Base-by-base conservation (phyloP, 2,888 invertebrate species). In the Drosophila seclusa region DNA sequence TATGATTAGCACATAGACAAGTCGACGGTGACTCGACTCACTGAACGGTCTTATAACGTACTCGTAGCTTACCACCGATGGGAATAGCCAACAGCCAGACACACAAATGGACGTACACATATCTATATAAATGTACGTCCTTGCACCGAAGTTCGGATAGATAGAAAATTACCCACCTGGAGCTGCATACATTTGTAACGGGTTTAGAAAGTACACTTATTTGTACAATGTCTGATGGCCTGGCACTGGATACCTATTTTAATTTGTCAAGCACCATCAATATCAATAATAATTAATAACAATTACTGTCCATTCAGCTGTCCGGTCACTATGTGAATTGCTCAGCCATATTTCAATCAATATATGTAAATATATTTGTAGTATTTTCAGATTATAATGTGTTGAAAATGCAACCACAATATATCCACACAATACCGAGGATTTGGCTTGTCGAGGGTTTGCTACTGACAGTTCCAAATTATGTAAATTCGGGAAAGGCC, bases 1-100 rank as follows among this genome's bases (percentile, higher is more conserved):
- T 82, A 87, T 87, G 91, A 90, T 87, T 88, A 90, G 87, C 88
- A 90, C 86, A 83, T 76, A 90, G 90, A 90, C 85, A 90, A 80
- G 82, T 89, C 78, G 79, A 81, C 89, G 87, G 83, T 88, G 89
- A 89, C 90, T 86, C 81, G 89, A 49, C 66, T 63, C 65, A 53
- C 58, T 63, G 6, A 66, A 72, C 53, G 54, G 72, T 31, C 31
- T 50, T 65, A 59, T 50, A 62, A 48, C 32, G 29, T 42, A 21
- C 31, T 24, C 52, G 50, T 34, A 29, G 29, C 21, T 36, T 31
- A n/a, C 13, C 73, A 66, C 73, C 81, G 59, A 42, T 55, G 68
- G 58, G 40, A 42, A 52, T n/a, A 31, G 27, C 29, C 27, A n/a
- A 53, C 61, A 61, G 34, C 5, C 34, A 53, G 49, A 21, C 62